Evolutionary conservation across 2,888 invertebrate species (phyloP).

Genomic region (Mythimna loreyi): DNA sequence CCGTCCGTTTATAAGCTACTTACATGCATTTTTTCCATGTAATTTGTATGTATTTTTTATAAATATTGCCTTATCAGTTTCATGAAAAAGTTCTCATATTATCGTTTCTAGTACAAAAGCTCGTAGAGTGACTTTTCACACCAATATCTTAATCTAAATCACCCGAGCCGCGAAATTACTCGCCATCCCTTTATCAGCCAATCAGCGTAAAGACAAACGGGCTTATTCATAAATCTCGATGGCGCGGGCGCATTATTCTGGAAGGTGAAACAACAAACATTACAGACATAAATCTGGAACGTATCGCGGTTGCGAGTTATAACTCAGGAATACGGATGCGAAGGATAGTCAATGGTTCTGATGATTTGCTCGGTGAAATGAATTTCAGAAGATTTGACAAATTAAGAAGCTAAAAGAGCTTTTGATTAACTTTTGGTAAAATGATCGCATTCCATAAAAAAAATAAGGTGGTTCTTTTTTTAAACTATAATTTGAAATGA

Average conservation of each 20-base stretch:
- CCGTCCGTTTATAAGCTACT: too few relatives aligned
- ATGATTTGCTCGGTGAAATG: not conserved
- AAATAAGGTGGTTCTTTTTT: too few relatives aligned
- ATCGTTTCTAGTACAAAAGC: too few relatives aligned
- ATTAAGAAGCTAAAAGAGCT: too few relatives aligned
- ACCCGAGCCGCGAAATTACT: constrained; percentile 70
- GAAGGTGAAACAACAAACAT: constrained; percentile 90
- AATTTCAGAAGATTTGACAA: not conserved
- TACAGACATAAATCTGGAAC: constrained; percentile 90
- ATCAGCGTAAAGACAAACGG: constrained; percentile 84
- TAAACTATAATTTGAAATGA: too few relatives aligned
- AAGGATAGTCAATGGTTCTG: constrained; percentile 7
- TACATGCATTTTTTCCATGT: too few relatives aligned
- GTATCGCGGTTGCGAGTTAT: constrained; percentile 87
- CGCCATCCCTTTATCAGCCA: constrained; percentile 82
- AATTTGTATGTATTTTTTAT: not conserved
- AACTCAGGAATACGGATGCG: constrained; percentile 66
- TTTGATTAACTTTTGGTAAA: too few relatives aligned
- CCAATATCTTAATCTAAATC: constrained; percentile 55
- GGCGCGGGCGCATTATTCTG: constrained; percentile 86
- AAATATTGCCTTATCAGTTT: not conserved
- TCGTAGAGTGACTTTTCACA: constrained; percentile 3
- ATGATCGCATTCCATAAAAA: too few relatives aligned
- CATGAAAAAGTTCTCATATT: not conserved
- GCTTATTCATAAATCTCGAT: constrained; percentile 89